These are phyloP conservation scores for Schizopygopsis malacanthus DNA, from an alignment of 2,797 vertebrate genomes.

Conservation along the genomic window DNA sequence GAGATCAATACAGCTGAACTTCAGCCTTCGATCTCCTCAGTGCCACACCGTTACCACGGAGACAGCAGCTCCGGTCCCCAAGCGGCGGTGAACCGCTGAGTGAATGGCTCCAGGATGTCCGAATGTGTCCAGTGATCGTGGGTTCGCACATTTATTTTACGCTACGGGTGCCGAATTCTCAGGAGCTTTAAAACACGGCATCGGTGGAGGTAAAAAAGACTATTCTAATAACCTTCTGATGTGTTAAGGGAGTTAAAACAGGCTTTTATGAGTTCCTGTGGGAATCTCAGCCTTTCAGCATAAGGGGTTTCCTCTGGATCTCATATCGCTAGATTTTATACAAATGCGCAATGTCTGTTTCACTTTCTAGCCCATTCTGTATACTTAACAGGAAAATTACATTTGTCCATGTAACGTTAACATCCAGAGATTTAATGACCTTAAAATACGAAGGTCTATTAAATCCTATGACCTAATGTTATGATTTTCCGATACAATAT, in stretches of 20 bases:
- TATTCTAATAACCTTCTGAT: slow-evolving; percentile 19
- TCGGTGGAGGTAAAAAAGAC: not conserved
- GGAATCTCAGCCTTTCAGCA: not conserved
- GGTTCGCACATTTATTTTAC: not conserved
- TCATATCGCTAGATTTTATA: slow-evolving; percentile 3
- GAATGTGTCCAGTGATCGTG: not conserved
- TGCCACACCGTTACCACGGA: slow-evolving; percentile 53
- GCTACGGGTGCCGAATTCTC: not conserved
- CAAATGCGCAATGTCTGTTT: not conserved
- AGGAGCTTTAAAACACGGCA: not conserved
- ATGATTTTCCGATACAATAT: not conserved
- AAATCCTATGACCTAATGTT: not conserved
- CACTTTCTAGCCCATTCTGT: not conserved
- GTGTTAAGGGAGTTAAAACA: slow-evolving; percentile 14
- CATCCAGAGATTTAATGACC: not conserved
- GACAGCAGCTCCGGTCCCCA: slow-evolving; percentile 31
- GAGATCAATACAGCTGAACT: slow-evolving; percentile 72
- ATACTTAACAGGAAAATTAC: not conserved
- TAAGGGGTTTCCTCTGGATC: not conserved
- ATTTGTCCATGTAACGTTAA: not conserved
- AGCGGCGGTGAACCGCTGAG: slow-evolving; percentile 12
- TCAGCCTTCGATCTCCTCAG: slow-evolving; percentile 67
- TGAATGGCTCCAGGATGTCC: not conserved
- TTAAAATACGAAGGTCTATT: not conserved
- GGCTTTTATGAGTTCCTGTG: slow-evolving; percentile 9